phyloP scores from a whole-genome alignment of 2,113 vertebrate species.

The Elgaria multicarinata region DNA sequence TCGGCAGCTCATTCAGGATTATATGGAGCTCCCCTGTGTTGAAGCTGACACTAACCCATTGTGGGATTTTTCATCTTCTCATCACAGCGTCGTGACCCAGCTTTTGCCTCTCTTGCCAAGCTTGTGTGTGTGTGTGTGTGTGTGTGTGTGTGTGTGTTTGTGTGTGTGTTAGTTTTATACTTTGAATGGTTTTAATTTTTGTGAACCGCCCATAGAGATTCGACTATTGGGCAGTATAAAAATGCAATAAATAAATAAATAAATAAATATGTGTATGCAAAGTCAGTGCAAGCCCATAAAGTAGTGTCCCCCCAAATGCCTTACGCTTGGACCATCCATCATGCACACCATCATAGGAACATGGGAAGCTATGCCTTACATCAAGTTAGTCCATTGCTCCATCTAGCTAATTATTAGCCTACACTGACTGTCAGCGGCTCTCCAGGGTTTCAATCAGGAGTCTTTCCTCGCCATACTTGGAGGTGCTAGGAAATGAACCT shows the following conservation, averaged over 20 bases:
- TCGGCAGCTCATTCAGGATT: constrained; percentile 22
- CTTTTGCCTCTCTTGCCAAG: background rate
- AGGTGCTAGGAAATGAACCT: no score
- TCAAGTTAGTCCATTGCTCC: background rate
- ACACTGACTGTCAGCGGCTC: background rate
- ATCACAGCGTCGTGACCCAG: background rate
- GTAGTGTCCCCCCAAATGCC: no score
- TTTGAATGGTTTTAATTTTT: no score
- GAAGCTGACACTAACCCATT: background rate
- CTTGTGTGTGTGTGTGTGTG: background rate
- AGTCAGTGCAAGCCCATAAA: background rate
- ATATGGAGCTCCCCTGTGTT: constrained; percentile 12
- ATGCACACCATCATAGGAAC: background rate
- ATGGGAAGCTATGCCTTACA: background rate
- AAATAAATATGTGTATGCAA: no score
- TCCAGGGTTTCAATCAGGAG: background rate
- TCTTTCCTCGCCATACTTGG: background rate
- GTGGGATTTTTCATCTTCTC: background rate
- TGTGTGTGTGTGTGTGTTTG: no score
- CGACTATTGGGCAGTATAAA: no score
- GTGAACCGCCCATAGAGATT: no score
- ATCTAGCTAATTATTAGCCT: no score
- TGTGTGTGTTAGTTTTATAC: no score
- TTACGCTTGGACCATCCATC: background rate
- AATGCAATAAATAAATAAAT: no score